A percentile compares a stretch with the other conserved stretches of the same genome.
phyloP scores from a whole-genome alignment of 1,140 invertebrate species.

The Stenopsyche tienmushanensis region DNA sequence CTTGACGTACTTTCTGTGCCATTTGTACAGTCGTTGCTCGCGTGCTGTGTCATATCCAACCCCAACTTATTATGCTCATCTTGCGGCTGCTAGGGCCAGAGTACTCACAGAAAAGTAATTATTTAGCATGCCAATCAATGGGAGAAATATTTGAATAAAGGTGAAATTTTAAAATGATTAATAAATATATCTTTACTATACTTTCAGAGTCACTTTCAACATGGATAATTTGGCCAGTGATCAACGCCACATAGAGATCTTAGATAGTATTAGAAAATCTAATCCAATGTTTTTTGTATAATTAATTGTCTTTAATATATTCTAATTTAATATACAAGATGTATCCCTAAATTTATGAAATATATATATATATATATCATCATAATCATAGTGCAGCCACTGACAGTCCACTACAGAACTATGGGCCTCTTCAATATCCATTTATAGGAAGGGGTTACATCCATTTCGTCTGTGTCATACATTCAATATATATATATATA shows the following conservation, averaged over 20 bases:
- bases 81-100: conserved; percentile 79
- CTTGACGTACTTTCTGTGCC: conserved; percentile 84
- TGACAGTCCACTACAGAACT: no score
- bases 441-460: no score
- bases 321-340: no score
- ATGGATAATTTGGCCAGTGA: conserved; percentile 14
- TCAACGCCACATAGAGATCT: conserved; percentile 14
- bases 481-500: no score
- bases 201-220: conserved; percentile 12
- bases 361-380: no score
- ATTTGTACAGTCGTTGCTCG: conserved; percentile 84
- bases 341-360: no score
- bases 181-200: conserved; percentile 13
- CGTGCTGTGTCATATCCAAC: conserved; percentile 89
- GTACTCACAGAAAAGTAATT: conserved; percentile 61
- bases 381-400: no score
- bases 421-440: no score
- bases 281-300: conserved; percentile 39
- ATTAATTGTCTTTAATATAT: not conserved
- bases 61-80: conserved; percentile 92
- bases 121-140: conserved; percentile 28
- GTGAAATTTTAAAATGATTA: not conserved
- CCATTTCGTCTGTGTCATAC: no score
- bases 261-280: conserved; percentile 16
- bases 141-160: conserved; percentile 6